Evolutionary conservation across 2,797 vertebrate genomes (phyloP).

Genomic region (Sphaeramia orbicularis): DNA sequence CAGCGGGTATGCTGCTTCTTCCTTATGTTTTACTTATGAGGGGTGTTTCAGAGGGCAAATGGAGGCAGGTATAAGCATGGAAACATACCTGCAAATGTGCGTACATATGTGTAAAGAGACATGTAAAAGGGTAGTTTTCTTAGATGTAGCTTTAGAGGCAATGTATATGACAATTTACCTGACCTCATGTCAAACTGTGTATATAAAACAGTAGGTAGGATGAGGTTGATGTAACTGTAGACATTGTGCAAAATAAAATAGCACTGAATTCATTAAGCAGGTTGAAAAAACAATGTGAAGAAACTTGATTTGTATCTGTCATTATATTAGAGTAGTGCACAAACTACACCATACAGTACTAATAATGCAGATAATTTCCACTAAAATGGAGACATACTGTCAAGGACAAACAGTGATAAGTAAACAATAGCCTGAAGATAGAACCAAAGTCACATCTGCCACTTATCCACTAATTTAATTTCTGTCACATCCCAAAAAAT

Average conservation of each 20-base stretch:
- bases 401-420: constrained; percentile 46
- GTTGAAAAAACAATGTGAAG: background rate
- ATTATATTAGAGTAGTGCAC: background rate
- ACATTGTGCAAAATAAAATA: background rate
- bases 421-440: constrained; percentile 56
- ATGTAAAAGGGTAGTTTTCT: background rate
- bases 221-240: too few relatives aligned
- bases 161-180: too few relatives aligned
- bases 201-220: background rate
- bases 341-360: background rate
- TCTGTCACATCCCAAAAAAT: constrained; percentile 38
- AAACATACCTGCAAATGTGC: constrained; percentile 3
- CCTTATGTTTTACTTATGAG: constrained; percentile 71
- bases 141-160: background rate
- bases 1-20: constrained; percentile 21
- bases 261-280: too few relatives aligned
- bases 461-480: constrained; percentile 52
- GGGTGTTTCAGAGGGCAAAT: constrained; percentile 35
- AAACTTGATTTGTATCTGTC: background rate
- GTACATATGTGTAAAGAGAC: constrained; percentile 2
- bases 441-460: constrained; percentile 44
- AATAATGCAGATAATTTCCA: constrained; percentile 4
- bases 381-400: constrained; percentile 27
- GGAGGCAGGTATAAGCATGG: constrained; percentile 32
- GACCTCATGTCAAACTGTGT: background rate